Base-by-base conservation (phyloP, 2,113 vertebrate species). In the Carassius auratus region DNA sequence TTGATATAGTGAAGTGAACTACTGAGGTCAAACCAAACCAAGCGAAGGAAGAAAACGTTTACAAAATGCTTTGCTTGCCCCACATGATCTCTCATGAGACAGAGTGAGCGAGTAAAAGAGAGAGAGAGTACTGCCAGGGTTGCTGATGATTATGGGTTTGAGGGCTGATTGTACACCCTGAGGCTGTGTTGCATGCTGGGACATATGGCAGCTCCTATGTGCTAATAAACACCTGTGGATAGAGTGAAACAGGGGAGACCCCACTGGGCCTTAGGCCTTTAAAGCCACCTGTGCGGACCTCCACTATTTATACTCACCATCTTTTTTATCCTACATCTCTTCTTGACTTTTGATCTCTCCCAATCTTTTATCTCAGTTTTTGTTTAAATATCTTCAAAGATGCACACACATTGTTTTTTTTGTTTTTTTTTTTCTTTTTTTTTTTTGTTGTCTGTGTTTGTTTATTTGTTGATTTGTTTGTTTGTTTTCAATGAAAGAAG, bases 211-310 rank as follows among this genome's bases (percentile, higher is more conserved):
- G 92, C 92, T 94, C 91, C 92, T 93, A 93, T 95, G 94, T 95
- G 94, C 93, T 95, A 95, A 95, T 95, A 94, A 94, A 93, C 93
- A 94, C 94, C 94, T 94, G 94, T 94, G 93, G 93, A 93, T 90
- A 92, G 84, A 89, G 89, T 84, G 86, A 80, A 86, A 87, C 87
- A 90, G 89, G 89, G 92, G 89, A 84, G 88, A 88, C 15, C 90
- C 81, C 68, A 73, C 81, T 69, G 66, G 30, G 81, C 81, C 81
- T 55, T 50, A 74, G 81, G 81, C 66, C 81, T 83, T 83, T 73
- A 83, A 71, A 73, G 90, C 92, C 93, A 94, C 94, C 93, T 95
- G 93, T 92, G 91, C 91, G 91, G 93, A 92, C 92, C 91, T 93
- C 92, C 89, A 81, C 92, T 89, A 90, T 91, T 91, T 86, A 88